Percentiles rank a stretch among this genome's conserved stretches.
phyloP scores from a whole-genome alignment of 2,797 vertebrate genomes.

The Tinamus major region DNA sequence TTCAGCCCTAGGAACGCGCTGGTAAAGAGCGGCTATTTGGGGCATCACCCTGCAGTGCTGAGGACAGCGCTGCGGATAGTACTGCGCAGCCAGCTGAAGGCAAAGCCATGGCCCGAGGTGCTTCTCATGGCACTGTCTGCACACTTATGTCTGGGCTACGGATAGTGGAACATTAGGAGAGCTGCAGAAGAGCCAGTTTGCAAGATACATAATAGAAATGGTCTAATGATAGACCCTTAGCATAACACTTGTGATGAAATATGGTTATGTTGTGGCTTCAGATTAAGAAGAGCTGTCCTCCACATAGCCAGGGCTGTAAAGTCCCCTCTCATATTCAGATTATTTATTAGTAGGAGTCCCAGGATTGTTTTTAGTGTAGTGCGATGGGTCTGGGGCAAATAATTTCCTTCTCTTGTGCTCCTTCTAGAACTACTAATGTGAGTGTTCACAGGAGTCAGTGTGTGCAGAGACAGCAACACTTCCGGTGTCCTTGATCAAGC shows the following conservation, averaged over 20 bases:
- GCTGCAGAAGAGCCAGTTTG: not conserved
- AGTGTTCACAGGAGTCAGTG: not conserved
- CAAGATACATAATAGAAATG: not conserved
- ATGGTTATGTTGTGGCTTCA: not conserved
- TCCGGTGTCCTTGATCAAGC: not conserved
- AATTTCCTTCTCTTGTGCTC: not conserved
- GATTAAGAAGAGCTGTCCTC: not conserved
- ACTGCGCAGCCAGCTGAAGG: not conserved
- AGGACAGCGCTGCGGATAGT: not conserved
- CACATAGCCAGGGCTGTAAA: rapidly evolving
- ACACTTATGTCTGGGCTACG: not conserved
- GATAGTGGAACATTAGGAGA: not conserved
- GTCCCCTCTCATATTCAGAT: not conserved
- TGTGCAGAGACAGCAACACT: not conserved
- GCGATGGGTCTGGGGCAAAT: not conserved
- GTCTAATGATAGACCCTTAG: rapidly evolving
- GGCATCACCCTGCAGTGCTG: not conserved
- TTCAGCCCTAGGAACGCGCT: not conserved
- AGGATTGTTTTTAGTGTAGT: not conserved
- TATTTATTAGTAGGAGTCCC: not conserved
- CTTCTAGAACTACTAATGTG: not conserved
- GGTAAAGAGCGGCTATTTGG: not conserved
- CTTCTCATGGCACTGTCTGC: not conserved
- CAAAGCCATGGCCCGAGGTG: rapidly evolving
- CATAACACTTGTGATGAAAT: not conserved